Base-by-base conservation (phyloP, 2,113 vertebrate genomes). In the Bettongia penicillata region DNA sequence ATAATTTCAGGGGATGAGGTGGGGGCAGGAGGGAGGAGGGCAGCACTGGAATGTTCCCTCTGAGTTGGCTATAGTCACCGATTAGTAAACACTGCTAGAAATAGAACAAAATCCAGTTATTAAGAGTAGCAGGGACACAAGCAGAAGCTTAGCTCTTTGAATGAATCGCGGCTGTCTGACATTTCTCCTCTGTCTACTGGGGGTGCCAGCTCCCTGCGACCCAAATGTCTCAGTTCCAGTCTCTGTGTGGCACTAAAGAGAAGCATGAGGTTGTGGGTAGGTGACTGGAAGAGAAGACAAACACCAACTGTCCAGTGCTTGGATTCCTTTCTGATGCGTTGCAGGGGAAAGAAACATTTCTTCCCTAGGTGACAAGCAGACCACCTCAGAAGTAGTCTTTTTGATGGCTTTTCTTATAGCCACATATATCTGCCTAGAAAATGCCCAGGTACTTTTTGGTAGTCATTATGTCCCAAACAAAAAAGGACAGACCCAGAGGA, bases 61-160 rank as follows among this genome's bases (percentile, higher is more conserved):
- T 0, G 14, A 19, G 31, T 84, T 84, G 68, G 37, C 19, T 7
- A 84, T 84, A 43, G n/a, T 84, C 37, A 43, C 22, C 6, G 16
- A 84, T 84, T 84, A 96, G 43, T 50, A 95, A 52, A 92, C 6
- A 90, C 28, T 48, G 37, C n/a, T 43, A 84, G 68, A 84, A 43
- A 84, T 84, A 43, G 68, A 43, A 84, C 68, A 84, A 84, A 84
- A 84, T 43, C 68, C 37, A 84, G n/a, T 84, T 84, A 84, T 50
- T 37, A 24, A 89, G 22, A 90, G 68, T 23, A 43, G 89, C 22
- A 43, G 53, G 14, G n/a, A 28, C 49, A 84, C 49, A 84, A 23
- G 25, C 28, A 84, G 43, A 37, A 89, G 47, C 91, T 90, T 91
- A 47, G 16, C 37, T n/a, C 90, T 92, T 48, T 50, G 48, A 91